These are phyloP conservation scores for Heliconius cydno DNA, from an alignment of 2,888 invertebrate genomes.

Conservation along the genomic window DNA sequence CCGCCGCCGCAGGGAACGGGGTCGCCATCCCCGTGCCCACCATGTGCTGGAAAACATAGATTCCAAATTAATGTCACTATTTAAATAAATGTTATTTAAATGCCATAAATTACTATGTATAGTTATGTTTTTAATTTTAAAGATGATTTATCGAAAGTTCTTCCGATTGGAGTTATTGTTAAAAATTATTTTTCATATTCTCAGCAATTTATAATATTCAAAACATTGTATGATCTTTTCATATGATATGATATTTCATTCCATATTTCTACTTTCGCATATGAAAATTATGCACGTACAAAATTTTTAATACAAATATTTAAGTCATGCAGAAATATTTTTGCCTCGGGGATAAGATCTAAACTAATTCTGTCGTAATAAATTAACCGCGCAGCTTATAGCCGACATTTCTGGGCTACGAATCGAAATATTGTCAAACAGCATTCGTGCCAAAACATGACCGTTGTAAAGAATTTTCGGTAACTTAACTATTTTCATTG, in stretches of 20 bases:
- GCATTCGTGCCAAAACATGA: conserved; percentile 72
- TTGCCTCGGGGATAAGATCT: conserved; percentile 64
- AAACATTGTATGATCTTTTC: too few relatives aligned
- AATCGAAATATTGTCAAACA: conserved; percentile 77
- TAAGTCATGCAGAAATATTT: conserved; percentile 48
- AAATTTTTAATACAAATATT: neutral
- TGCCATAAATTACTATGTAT: neutral
- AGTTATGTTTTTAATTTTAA: neutral
- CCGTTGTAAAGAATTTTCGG: conserved; percentile 32
- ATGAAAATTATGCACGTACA: neutral
- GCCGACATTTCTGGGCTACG: conserved; percentile 78
- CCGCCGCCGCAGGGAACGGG: conserved; percentile 87
- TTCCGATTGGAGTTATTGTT: neutral
- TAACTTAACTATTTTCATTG: neutral
- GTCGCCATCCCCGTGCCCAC: conserved; percentile 94
- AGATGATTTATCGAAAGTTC: too few relatives aligned
- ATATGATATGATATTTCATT: too few relatives aligned
- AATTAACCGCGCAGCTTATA: conserved; percentile 69
- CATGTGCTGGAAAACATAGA: conserved; percentile 90
- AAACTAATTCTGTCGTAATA: conserved; percentile 76
- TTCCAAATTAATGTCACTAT: neutral
- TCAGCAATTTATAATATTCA: too few relatives aligned
- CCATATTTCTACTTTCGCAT: too few relatives aligned
- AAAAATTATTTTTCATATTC: neutral
- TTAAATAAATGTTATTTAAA: neutral